Evolutionary conservation across 2,797 vertebrate genomes (phyloP).

Genomic region (Parambassis ranga): DNA sequence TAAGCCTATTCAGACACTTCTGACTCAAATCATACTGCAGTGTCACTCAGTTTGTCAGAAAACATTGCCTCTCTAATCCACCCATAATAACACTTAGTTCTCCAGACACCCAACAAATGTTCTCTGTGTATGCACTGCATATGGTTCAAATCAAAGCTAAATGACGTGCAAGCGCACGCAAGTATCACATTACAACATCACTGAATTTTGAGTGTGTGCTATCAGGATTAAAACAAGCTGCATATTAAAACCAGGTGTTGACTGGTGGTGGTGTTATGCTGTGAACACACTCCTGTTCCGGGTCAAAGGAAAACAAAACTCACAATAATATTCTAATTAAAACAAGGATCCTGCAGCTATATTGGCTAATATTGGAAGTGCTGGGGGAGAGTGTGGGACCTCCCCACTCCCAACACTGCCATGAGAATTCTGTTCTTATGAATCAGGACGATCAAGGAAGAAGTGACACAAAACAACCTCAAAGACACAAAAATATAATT

Average conservation of each 20-base stretch:
- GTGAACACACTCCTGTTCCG: conserved; percentile 9
- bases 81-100: conserved; percentile 10
- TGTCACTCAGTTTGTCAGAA: not conserved
- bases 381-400: too few relatives aligned
- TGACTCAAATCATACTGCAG: not conserved
- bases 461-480: too few relatives aligned
- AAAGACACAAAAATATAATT: not conserved
- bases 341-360: not conserved
- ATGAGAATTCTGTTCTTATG: too few relatives aligned
- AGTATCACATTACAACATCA: conserved; percentile 31
- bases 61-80: not conserved
- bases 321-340: conserved; percentile 27
- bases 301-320: conserved; percentile 32
- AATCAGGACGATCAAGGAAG: too few relatives aligned
- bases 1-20: conserved; percentile 5
- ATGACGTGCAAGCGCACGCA: conserved; percentile 5
- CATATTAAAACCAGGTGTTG: conserved; percentile 60
- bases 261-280: not conserved
- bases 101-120: conserved; percentile 9
- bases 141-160: conserved; percentile 53
- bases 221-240: conserved; percentile 33
- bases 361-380: not conserved
- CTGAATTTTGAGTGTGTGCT: not conserved
- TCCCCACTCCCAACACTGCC: too few relatives aligned
- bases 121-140: conserved; percentile 19